Evolutionary conservation across 2,888 invertebrate genomes (phyloP), one percentile per base, ranked within the genome.

Genomic region (Sarcophaga subvicina): DNA sequence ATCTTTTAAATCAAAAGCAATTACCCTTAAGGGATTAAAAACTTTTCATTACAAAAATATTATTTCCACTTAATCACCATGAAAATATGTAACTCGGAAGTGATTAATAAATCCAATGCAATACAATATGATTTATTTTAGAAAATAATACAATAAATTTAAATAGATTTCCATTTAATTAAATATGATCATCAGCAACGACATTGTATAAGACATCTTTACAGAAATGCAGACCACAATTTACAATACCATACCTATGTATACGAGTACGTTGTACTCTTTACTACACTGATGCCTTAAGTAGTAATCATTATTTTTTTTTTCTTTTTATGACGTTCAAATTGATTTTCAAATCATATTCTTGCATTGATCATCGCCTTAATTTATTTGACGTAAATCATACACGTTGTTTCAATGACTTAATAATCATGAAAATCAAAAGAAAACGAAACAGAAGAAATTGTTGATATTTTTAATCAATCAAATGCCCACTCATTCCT

Each of bases 31-130:
- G 14, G 54, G 20, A 59, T 77, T 73, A 20, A 17, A 47, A 60
- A 11, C 76, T 14, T 66, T 49, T 12, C 6, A 71, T 80, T 37
- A 37, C 0, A 6, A 5, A 37, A 37, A 37, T 37, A 37, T 37
- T 37, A 67, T 49, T 27, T 63, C 37, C 4, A 64, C 22, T 54
- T n/a, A 78, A 63, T 79, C 81, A 81, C 76, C 10, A 60, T 77
- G 69, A 66, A 69, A 80, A 86, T 81, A 81, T 79, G 62, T 54
- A 45, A 12, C 12, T 27, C 20, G 78, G 67, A 84, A 76, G 69
- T 87, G 83, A 84, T 84, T 87, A 87, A 79, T 87, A 81, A 37
- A 22, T 22, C 1, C 22, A 22, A 37, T 37, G 37, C 37, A 37
- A 37, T 37, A 37, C 37, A 8, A 37, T 37, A 69, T 25, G 25